Conservation (phyloP, 2,888 invertebrate species). For the Caenorhabditis becei region DNA sequence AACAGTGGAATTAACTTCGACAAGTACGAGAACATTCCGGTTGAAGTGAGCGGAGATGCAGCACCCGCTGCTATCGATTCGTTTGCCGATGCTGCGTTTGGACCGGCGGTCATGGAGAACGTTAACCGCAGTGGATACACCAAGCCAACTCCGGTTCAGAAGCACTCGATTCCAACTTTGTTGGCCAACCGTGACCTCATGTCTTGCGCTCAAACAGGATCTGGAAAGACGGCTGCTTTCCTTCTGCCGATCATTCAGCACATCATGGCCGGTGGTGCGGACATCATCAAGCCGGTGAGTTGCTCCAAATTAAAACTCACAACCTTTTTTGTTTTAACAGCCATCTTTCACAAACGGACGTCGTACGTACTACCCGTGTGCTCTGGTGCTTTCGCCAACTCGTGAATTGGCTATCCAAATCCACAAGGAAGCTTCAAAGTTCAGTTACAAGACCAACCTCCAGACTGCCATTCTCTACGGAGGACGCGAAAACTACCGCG, state of each 20-base stretch:
- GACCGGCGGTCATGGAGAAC: conserved; percentile 82
- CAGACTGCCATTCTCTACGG: conserved; percentile 98
- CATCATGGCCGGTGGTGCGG: conserved; percentile 86
- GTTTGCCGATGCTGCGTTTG: conserved; percentile 81
- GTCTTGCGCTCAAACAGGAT: conserved; percentile 89
- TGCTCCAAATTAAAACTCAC: too few relatives aligned
- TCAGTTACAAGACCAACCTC: conserved; percentile 94
- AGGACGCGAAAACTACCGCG: conserved; percentile 85
- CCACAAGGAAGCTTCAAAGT: conserved; percentile 73
- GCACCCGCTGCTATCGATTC: conserved; percentile 92
- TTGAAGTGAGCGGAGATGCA: conserved; percentile 97
- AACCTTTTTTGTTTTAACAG: conserved; percentile 57
- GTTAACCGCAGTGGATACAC: conserved; percentile 82
- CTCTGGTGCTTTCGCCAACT: conserved; percentile 97
- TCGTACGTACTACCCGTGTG: conserved; percentile 95
- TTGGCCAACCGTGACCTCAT: conserved; percentile 88
- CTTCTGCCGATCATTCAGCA: conserved; percentile 97
- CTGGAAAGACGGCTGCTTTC: conserved; percentile 98
- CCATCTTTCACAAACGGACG: conserved; percentile 84
- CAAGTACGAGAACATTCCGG: conserved; percentile 99
- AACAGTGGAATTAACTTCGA: conserved; percentile 99
- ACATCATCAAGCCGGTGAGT: conserved; percentile 57
- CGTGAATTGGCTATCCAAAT: conserved; percentile 94
- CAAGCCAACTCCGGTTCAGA: conserved; percentile 87
- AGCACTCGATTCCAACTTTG: conserved; percentile 98